A percentile compares a stretch with the other conserved stretches of the same genome.
Conservation (phyloP, 1,140 invertebrate species). For the Drosophila watanabei region DNA sequence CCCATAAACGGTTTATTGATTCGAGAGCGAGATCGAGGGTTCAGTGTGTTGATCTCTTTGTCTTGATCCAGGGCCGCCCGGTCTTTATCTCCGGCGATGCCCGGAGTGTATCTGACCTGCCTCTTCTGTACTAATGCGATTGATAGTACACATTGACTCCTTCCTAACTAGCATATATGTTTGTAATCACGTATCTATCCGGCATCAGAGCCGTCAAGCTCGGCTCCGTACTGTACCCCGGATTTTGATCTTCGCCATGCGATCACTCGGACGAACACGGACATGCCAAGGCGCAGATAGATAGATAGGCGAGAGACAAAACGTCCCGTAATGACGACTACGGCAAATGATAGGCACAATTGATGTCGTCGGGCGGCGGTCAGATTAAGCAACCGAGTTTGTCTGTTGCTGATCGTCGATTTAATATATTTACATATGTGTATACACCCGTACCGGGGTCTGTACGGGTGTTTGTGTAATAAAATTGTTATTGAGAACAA, state of each 20-base stretch:
- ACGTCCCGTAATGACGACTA: conserved; percentile 54
- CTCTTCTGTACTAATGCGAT: conserved; percentile 10
- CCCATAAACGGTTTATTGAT: conserved; percentile 49
- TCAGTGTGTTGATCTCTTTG: conserved; percentile 69
- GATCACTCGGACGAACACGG: conserved; percentile 59
- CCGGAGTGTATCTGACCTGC: conserved; percentile 23
- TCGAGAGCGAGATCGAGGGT: conserved; percentile 18
- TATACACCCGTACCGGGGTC: conserved; percentile 9
- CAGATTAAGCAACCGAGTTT: conserved; percentile 76
- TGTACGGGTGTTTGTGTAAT: conserved; percentile 53
- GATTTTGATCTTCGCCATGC: conserved; percentile 79
- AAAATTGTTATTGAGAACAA: conserved; percentile 85
- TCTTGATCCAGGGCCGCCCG: conserved; percentile 29
- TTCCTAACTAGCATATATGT: background rate
- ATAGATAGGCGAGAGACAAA: conserved; percentile 67
- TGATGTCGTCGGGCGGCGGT: conserved; percentile 56
- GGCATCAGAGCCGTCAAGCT: conserved; percentile 54
- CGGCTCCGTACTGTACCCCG: conserved; percentile 49
- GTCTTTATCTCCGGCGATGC: conserved; percentile 34
- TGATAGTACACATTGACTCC: conserved; percentile 11
- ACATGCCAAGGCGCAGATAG: conserved; percentile 65
- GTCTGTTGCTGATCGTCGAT: conserved; percentile 53
- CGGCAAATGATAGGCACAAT: conserved; percentile 49
- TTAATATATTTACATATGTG: conserved; percentile 44
- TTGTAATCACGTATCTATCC: conserved; percentile 50